Evolutionary conservation across 2,888 invertebrate genomes (phyloP).

Genomic region (Yponomeuta malinellus): DNA sequence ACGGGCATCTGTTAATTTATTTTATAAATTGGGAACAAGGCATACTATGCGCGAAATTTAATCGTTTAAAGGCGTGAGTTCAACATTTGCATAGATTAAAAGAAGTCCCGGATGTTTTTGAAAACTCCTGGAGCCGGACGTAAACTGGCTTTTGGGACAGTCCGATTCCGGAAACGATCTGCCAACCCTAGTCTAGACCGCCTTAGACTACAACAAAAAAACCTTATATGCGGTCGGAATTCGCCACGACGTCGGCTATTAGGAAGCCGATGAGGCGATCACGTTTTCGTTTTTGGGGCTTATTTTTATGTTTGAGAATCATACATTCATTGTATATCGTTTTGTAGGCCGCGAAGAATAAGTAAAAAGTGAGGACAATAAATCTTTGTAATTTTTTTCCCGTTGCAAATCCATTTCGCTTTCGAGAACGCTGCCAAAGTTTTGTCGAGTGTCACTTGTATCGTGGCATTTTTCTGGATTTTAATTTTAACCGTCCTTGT

Average conservation of each 20-base stretch:
- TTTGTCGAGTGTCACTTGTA: not conserved
- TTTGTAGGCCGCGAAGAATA: not conserved
- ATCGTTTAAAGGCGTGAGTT: too few species aligned
- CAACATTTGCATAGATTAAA: too few species aligned
- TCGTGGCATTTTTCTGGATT: not conserved
- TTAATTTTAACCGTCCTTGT: not conserved
- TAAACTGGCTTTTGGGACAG: too few species aligned
- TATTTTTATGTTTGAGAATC: not conserved
- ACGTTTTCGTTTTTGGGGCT: not conserved
- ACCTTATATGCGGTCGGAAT: not conserved
- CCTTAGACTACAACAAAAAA: not conserved
- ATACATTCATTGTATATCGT: not conserved
- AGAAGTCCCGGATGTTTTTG: too few species aligned
- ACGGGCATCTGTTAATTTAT: too few species aligned
- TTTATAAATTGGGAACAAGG: too few species aligned
- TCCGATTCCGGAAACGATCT: too few species aligned
- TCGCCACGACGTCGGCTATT: not conserved
- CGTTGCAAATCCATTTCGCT: not conserved
- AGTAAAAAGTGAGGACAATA: not conserved
- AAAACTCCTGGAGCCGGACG: too few species aligned
- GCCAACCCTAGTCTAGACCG: not conserved
- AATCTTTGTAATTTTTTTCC: not conserved
- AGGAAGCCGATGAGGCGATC: not conserved
- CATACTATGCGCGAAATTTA: too few species aligned
- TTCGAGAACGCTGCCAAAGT: not conserved